These are phyloP conservation scores for Desmophyllum pertusum DNA, from an alignment of 92 coral and sea anemone genomes.

Conservation along the genomic window DNA sequence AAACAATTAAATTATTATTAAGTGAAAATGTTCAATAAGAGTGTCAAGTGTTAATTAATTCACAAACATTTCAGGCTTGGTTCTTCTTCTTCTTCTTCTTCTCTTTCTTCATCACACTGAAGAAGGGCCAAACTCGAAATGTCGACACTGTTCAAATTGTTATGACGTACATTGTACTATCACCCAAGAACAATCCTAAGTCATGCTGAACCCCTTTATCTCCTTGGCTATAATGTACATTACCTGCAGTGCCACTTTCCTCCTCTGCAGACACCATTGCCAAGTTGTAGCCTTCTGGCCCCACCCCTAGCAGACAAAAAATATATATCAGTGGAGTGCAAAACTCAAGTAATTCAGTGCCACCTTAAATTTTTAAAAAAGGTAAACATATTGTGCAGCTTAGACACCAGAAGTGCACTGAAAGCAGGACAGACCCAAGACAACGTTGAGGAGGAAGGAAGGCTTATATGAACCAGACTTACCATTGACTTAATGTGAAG, in stretches of 20 bases:
- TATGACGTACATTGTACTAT: too few relatives aligned
- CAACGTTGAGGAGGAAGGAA: not conserved
- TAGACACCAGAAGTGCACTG: not conserved
- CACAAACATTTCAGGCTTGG: too few relatives aligned
- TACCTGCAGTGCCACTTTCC: slow-evolving; percentile 82
- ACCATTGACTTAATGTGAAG: slow-evolving; percentile 97
- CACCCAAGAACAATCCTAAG: too few relatives aligned
- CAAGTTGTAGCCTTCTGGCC: slow-evolving; percentile 95
- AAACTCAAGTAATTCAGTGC: not conserved
- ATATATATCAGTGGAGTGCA: not conserved
- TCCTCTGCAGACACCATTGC: slow-evolving; percentile 86
- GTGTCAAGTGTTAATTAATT: too few relatives aligned
- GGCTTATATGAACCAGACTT: not conserved
- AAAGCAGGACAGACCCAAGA: not conserved
- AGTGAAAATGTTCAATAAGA: too few relatives aligned
- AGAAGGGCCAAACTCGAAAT: too few relatives aligned
- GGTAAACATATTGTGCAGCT: too few relatives aligned
- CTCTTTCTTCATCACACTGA: too few relatives aligned
- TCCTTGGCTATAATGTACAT: not conserved
- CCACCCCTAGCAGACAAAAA: slow-evolving; percentile 78
- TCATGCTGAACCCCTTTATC: not conserved
- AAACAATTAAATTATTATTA: too few relatives aligned
- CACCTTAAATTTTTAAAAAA: too few relatives aligned
- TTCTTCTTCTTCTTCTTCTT: too few relatives aligned
- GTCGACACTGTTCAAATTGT: too few relatives aligned